These are phyloP conservation scores for Galago senegalensis DNA, from an alignment of 2,797 vertebrate genomes.

Conservation along the genomic window DNA sequence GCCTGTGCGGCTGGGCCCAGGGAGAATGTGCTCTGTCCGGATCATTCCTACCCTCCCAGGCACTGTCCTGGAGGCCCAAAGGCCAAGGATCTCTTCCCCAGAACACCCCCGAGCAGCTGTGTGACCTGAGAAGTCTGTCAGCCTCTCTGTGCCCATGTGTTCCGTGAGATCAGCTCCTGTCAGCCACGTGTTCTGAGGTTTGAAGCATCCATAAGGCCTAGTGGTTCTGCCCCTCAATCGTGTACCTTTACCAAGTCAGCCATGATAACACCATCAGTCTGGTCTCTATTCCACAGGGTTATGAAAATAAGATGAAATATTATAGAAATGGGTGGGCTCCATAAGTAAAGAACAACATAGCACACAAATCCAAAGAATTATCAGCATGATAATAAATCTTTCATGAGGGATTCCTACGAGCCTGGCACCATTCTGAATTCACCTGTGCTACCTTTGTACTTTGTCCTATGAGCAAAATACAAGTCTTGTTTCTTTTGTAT, in stretches of 20 bases:
- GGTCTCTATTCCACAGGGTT: not conserved
- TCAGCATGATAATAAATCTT: not conserved
- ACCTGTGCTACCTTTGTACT: not conserved
- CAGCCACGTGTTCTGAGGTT: not conserved
- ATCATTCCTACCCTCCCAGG: rapidly evolving
- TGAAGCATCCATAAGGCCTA: too few relatives aligned
- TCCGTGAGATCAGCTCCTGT: not conserved
- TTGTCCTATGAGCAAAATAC: not conserved
- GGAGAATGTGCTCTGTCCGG: too few relatives aligned
- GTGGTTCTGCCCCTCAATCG: not conserved
- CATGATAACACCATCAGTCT: not conserved
- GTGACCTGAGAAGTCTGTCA: too few relatives aligned
- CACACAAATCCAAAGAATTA: not conserved
- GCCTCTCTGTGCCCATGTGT: not conserved
- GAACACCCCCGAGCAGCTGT: not conserved
- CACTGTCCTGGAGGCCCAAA: not conserved
- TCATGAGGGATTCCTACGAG: not conserved
- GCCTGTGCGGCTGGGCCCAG: not conserved
- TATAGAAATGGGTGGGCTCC: too few relatives aligned
- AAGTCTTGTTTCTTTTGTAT: not conserved
- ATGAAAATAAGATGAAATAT: not conserved
- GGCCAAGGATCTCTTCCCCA: not conserved
- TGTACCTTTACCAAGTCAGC: not conserved
- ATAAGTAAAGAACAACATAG: not conserved
- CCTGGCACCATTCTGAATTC: not conserved